Evolutionary conservation across 2,113 vertebrate genomes (phyloP), one percentile per base, ranked within the genome.

Genomic region (Numenius arquata): DNA sequence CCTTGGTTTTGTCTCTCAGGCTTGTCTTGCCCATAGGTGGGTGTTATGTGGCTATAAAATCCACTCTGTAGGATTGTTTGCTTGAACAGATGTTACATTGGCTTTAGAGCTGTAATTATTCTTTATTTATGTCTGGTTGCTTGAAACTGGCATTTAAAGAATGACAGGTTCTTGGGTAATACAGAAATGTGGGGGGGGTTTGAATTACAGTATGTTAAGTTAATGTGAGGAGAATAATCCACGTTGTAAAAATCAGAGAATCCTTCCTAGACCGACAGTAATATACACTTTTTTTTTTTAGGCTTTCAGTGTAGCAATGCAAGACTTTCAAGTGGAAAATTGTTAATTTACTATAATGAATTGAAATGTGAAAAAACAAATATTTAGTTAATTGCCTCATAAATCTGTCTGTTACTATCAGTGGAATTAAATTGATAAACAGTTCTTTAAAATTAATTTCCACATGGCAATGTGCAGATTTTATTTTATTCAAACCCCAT

Each of bases 351-450:
- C 89, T 96, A 94, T 96, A 97, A 98, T 98, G 93, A 96, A 98
- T 97, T 95, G 86, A 97, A 97, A 98, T 73, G 92, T 97, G 94
- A 91, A 96, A 92, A 94, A 95, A 81, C 96, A 98, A 97, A 97
- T 98, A 97, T 97, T 97, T 97, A 95, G 97, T 98, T 97, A 98
- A 97, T 98, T 97, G 90, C 92, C 94, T 95, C 89, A 97, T 97
- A 97, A 98, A 95, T 97, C 96, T 96, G 96, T 97, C 96, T 95
- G 88, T 97, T 98, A 91, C 86, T 95, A 95, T 97, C 95, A 97
- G 63, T 89, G 80, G 74, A 97, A 97, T 95, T 93, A 97, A 98
- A 96, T 87, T 97, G 96, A 97, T 95, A 97, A 98, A 97, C 88
- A 97, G 76, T 97, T 97, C 91, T 96, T 94, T 97, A 96, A 96